These are phyloP conservation scores for Chiroxiphia lanceolata DNA, from an alignment of 2,797 vertebrate species.

Conservation along the genomic window DNA sequence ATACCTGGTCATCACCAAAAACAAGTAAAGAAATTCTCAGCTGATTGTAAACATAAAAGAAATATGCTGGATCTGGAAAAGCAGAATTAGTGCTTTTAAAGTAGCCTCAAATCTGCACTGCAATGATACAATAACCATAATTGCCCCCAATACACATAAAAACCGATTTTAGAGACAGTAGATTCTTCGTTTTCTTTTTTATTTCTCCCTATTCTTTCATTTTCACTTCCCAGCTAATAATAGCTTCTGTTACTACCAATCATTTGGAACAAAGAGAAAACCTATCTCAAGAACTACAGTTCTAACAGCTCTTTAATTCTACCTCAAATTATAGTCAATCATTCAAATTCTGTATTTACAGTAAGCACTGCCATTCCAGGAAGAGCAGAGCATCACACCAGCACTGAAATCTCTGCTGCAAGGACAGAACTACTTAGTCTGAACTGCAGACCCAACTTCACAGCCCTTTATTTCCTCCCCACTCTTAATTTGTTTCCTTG, in stretches of 20 bases:
- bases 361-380: not conserved
- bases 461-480: not conserved
- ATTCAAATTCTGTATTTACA: not conserved
- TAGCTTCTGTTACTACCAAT: slow-evolving; percentile 27
- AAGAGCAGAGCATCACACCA: not conserved
- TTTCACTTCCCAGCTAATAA: slow-evolving; percentile 28
- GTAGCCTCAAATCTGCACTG: not conserved
- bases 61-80: not conserved
- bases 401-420: not conserved
- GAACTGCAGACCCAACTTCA: not conserved
- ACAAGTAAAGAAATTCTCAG: not conserved
- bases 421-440: not conserved
- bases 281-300: not conserved
- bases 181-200: slow-evolving; percentile 1
- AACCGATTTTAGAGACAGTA: not conserved
- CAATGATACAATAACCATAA: slow-evolving; percentile 33
- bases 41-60: not conserved
- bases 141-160: slow-evolving; percentile 19
- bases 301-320: slow-evolving; percentile 14
- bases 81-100: not conserved
- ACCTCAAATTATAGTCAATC: not conserved
- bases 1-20: not conserved
- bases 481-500: not conserved
- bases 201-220: slow-evolving; percentile 50
- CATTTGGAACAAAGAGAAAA: slow-evolving; percentile 35